Evolutionary conservation across 2,888 invertebrate species (phyloP), one percentile per base, ranked within the genome.

Genomic region (Pseudanteris insignis): DNA sequence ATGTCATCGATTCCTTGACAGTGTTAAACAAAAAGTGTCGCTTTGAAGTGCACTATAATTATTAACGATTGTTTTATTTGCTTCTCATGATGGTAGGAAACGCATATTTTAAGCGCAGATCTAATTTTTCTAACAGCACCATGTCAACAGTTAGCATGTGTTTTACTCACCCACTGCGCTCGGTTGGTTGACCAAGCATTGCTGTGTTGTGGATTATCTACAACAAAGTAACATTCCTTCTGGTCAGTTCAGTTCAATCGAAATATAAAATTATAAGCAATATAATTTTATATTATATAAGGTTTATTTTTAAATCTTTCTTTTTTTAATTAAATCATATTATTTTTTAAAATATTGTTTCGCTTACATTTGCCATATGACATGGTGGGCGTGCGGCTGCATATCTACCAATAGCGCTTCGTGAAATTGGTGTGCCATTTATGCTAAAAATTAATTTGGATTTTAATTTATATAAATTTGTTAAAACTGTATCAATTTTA

Each of bases 191-290:
- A 64, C 81, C 81, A 68, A 84, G 77, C 69, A 84, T 81, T 63
- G 84, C 76, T 66, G 83, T 83, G 78, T 84, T 84, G 78, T 87
- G 86, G 76, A 87, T 87, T 84, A 87, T 87, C 87, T 87, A 81
- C n/a, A 83, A 83, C 64, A 69, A 76, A 71, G 12, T 10, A n/a
- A n/a, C n/a, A n/a, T n/a, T n/a, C n/a, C n/a, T n/a, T n/a, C n/a
- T n/a, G n/a, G n/a, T n/a, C n/a, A n/a, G n/a, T n/a, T 6, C 55
- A 61, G 14, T n/a, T n/a, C n/a, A n/a, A n/a, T n/a, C n/a, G n/a
- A n/a, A n/a, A n/a, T n/a, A n/a, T n/a, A n/a, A n/a, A n/a, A n/a
- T n/a, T n/a, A n/a, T n/a, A n/a, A n/a, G n/a, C n/a, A n/a, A n/a
- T n/a, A n/a, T n/a, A n/a, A n/a, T n/a, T n/a, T n/a, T n/a, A n/a